Evolutionary conservation across 2,888 invertebrate genomes (phyloP).

Genomic region (Heteromurus nitidus): DNA sequence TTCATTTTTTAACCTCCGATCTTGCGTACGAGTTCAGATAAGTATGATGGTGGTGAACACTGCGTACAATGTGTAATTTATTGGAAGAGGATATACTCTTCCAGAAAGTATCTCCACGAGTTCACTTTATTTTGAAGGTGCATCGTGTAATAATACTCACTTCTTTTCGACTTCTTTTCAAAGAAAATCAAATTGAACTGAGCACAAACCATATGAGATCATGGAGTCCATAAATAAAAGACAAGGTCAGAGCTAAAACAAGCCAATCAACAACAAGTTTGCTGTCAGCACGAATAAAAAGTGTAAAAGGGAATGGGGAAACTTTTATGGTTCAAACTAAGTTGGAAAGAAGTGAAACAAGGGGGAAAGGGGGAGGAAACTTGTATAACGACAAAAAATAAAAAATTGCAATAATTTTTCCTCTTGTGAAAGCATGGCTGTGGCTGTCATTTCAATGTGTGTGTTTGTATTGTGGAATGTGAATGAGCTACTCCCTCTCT

Average conservation of each 20-base stretch:
- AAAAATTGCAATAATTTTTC: conserved; percentile 10
- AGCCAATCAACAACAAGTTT: conserved; percentile 43
- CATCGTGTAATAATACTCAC: too few relatives aligned
- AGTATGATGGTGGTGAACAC: too few relatives aligned
- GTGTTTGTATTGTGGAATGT: conserved; percentile 7
- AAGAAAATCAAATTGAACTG: too few relatives aligned
- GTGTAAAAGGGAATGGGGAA: not conserved
- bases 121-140: too few relatives aligned
- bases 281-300: not conserved
- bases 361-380: conserved; percentile 11
- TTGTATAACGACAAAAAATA: conserved; percentile 44
- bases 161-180: too few relatives aligned
- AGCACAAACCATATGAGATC: too few relatives aligned
- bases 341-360: conserved; percentile 19
- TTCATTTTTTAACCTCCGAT: too few relatives aligned
- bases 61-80: too few relatives aligned
- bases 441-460: conserved; percentile 32
- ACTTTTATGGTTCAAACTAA: conserved; percentile 18
- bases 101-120: too few relatives aligned
- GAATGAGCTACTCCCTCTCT: conserved; percentile 14
- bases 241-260: conserved; percentile 39
- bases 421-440: conserved; percentile 4
- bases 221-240: conserved; percentile 10
- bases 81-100: too few relatives aligned
- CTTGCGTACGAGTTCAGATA: too few relatives aligned